Base-by-base conservation (phyloP, 2,888 invertebrate genomes). In the Phytoseiulus persimilis region DNA sequence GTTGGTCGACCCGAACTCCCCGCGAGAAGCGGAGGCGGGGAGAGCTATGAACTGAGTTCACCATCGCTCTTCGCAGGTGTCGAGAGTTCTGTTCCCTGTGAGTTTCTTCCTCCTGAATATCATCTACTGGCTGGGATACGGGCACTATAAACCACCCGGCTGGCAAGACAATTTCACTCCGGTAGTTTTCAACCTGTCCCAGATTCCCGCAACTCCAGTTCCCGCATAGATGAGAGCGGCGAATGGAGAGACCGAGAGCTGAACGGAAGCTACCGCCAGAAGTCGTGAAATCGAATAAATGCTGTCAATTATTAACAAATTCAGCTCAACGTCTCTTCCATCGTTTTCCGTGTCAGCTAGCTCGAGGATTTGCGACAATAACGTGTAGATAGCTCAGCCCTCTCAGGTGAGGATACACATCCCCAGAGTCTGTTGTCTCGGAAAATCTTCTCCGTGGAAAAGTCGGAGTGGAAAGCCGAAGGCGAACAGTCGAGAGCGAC, bases 41-140 rank as follows among this genome's bases (percentile, higher is more conserved):
- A 39, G 39, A 39, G 9, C 39, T 6, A 39, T 6, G 9, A 39
- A 39, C 3, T 9, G 39, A 14, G 14, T 6, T 83, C 31, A 31
- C 6, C 14, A 83, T 32, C 33, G 32, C 23, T 11, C 32, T 32
- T 32, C 33, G 5, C 33, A 87, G 87, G 87, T 96, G 0, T 96
- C 97, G 5, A 90, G 91, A 23, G 90, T 91, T 83, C 89, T 91
- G 89, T 93, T 93, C 91, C 97, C 98, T 0, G 95, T 96, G 18
- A 96, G 96, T 0, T 98, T 98, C 92, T 95, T 95, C 0, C 93
- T 96, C 0, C 95, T 98, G 91, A 98, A 97, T 92, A 93, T 97
- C 90, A 95, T 96, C 92, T 98, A 98, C 93, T 98, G 98, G 97
- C 31, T 87, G 28, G 87, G 87, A 33, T 87, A 87, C 33, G 87